Base-by-base conservation (phyloP, 2,888 invertebrate species). In the Drosophila robusta region DNA sequence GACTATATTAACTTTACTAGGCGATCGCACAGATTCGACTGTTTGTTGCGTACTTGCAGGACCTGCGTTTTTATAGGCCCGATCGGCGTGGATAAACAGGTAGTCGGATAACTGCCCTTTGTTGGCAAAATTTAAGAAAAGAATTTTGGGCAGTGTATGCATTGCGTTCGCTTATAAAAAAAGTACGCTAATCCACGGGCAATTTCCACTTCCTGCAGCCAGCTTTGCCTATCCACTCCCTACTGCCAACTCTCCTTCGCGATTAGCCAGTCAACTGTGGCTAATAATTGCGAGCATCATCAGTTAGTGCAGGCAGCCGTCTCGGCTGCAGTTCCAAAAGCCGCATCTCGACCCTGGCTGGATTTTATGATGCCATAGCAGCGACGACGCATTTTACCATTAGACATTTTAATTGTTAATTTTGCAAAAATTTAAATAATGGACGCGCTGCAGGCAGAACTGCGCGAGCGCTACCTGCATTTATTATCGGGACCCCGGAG, bases 371-470 rank as follows among this genome's bases (percentile, higher is more conserved):
- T 65, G 63, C 16, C 44, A 46, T 11, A 4, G 32, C 32, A 11
- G 2, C 29, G 34, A 34, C 49, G 60, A 64, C 74, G 74, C 73
- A 61, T 74, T 83, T 78, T 55, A 76, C 83, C 83, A 84, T 84
- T 84, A 86, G 83, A 84, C 83, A 86, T 86, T 84, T 84, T 84
- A 84, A 84, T 84, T 84, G 83, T 84, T 84, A 84, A 84, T 84
- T 84, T 84, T 86, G 76, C 74, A 71, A 78, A 83, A 83, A 83
- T 84, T 84, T 84, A 84, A 84, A 84, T 84, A 84, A 84, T 84
- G 80, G 80, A 69, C 71, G 66, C 72, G 83, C 83, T 86, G 83
- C 82, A 72, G 86, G 82, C 85, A 70, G 54, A 51, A 32, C 41
- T 47, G 45, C 62, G 44, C 47, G 56, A 18, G 81, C 86, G 81